phyloP scores from a whole-genome alignment of 2,797 vertebrate species.

The Synanceia verrucosa region DNA sequence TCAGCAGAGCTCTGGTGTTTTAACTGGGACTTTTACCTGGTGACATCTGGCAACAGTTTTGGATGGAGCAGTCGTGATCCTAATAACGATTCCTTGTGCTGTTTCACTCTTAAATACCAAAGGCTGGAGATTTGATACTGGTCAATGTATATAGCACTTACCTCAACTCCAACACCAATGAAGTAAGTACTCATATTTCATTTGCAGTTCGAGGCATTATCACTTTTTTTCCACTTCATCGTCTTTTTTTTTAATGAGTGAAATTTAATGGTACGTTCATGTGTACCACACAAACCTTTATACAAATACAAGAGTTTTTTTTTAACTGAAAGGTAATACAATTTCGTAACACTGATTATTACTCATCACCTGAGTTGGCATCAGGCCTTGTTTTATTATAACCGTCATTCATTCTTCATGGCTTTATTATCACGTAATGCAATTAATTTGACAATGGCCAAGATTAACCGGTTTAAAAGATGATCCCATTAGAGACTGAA shows the following conservation, averaged over 20 bases:
- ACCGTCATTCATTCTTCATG: constrained; percentile 39
- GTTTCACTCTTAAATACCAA: constrained; percentile 63
- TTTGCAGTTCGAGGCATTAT: constrained; percentile 1
- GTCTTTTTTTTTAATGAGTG: not conserved
- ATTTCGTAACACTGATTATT: not conserved
- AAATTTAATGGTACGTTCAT: no score
- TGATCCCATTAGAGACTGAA: constrained; percentile 53
- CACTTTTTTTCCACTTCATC: not conserved
- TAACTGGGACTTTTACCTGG: constrained; percentile 40
- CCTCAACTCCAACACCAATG: constrained; percentile 74
- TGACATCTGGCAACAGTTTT: constrained; percentile 42
- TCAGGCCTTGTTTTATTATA: constrained; percentile 45
- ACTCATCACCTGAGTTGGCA: constrained; percentile 4
- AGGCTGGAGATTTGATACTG: constrained; percentile 61
- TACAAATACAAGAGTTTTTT: not conserved
- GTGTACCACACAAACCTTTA: no score
- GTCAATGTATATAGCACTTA: constrained; percentile 73
- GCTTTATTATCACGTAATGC: constrained; percentile 34
- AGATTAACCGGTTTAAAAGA: constrained; percentile 55
- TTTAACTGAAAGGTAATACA: not conserved
- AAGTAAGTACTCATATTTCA: constrained; percentile 72
- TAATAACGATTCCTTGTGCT: constrained; percentile 13
- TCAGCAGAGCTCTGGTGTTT: constrained; percentile 46
- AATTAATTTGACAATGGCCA: constrained; percentile 54
- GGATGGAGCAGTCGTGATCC: constrained; percentile 60